Evolutionary conservation across 2,888 invertebrate species (phyloP).

Genomic region (Drosophila greeni): DNA sequence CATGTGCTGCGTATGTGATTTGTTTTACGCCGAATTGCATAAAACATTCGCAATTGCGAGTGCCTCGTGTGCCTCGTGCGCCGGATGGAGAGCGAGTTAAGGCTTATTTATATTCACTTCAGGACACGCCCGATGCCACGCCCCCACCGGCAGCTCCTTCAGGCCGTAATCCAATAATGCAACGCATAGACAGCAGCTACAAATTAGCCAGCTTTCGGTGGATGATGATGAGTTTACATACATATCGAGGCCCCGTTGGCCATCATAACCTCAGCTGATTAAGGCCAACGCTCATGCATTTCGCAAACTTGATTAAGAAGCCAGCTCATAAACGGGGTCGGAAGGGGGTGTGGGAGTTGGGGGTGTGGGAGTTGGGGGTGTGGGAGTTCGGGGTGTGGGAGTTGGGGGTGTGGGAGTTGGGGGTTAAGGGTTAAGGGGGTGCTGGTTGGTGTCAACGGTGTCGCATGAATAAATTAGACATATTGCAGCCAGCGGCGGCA

Average conservation of each 20-base stretch:
- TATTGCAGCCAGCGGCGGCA: conserved; percentile 30
- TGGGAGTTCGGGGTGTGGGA: background rate
- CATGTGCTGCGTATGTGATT: conserved; percentile 57
- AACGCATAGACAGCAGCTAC: conserved; percentile 37
- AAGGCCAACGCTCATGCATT: conserved; percentile 53
- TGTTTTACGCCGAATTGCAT: conserved; percentile 66
- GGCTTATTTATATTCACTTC: conserved; percentile 47
- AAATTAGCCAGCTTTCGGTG: conserved; percentile 56
- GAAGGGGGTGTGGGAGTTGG: background rate
- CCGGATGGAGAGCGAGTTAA: conserved; percentile 56
- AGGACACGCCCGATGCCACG: conserved; percentile 30
- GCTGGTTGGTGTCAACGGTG: conserved; percentile 44
- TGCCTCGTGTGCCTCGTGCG: conserved; percentile 32
- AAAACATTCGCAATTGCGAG: conserved; percentile 55
- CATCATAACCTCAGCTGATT: conserved; percentile 48
- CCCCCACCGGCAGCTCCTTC: conserved; percentile 2
- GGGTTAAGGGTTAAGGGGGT: background rate
- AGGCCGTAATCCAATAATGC: conserved; percentile 58
- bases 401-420: background rate
- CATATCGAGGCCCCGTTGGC: conserved; percentile 44
- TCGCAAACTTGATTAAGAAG: conserved; percentile 58
- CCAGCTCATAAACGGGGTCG: conserved; percentile 17
- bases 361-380: background rate
- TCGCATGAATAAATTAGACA: conserved; percentile 56
- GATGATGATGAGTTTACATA: conserved; percentile 54